A percentile compares a stretch with the other conserved stretches of the same genome.
phyloP scores from a whole-genome alignment of 2,888 invertebrate species.

The Lepidochrysops patricia region DNA sequence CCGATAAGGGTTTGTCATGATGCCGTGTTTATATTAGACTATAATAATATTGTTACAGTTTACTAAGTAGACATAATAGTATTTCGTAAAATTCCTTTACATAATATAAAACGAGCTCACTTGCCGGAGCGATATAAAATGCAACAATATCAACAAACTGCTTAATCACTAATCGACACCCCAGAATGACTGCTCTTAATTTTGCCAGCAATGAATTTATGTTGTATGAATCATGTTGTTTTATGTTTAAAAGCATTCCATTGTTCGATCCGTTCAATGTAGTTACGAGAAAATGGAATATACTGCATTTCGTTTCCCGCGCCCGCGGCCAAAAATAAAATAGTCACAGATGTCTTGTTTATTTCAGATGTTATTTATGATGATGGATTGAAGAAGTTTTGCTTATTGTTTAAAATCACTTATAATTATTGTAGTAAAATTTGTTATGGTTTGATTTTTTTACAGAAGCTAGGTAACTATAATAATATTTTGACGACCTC shows the following conservation, averaged over 20 bases:
- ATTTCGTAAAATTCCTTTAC: too few relatives aligned
- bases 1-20: too few relatives aligned
- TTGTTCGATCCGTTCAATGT: slow-evolving; percentile 62
- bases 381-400: not conserved
- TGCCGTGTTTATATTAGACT: too few relatives aligned
- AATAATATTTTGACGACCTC: too few relatives aligned
- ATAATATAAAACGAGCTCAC: not conserved
- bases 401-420: too few relatives aligned
- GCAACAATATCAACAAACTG: slow-evolving; percentile 1
- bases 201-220: slow-evolving; percentile 43
- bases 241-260: slow-evolving; percentile 70
- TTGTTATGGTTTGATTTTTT: too few relatives aligned
- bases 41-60: too few relatives aligned
- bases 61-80: too few relatives aligned
- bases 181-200: slow-evolving; percentile 28
- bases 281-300: slow-evolving; percentile 66
- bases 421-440: too few relatives aligned
- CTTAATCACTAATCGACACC: slow-evolving; percentile 9
- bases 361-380: slow-evolving; percentile 19
- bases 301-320: slow-evolving; percentile 59
- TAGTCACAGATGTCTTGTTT: slow-evolving; percentile 48
- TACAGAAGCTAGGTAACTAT: too few relatives aligned
- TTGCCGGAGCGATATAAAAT: not conserved
- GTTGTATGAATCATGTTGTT: slow-evolving; percentile 52
- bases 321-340: slow-evolving; percentile 64